Base-by-base conservation (phyloP, 2,113 vertebrate species). In the Panthera uncia region DNA sequence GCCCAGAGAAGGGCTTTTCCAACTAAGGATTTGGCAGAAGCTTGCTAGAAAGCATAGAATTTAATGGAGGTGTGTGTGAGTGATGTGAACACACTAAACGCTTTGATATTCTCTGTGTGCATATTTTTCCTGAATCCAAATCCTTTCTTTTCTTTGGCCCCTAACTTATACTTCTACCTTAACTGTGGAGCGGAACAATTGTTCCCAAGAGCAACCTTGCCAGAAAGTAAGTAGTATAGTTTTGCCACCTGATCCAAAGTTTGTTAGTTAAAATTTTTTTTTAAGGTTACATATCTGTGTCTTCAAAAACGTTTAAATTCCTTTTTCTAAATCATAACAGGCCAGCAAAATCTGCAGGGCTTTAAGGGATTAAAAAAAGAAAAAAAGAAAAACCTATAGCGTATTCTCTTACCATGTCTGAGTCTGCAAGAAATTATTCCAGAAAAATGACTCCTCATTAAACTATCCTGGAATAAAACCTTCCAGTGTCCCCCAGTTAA, bases 391-490 rank as follows among this genome's bases (percentile, higher is more conserved):
- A 9, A 92, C 29, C 13, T 85, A 10, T 93, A 33, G n/a, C 27
- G 89, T 96, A 86, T 86, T 89, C 13, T 96, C 85, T 89, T 89
- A 69, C 36, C 68, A 80, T 50, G 76, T 84, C 68, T 76, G 50
- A 96, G 38, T 92, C 76, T 87, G 81, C 15, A 89, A 86, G 25
- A 86, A 95, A 80, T 94, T 52, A 50, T 92, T 96, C n/a, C 50
- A 71, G 90, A 96, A 81, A 97, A 63, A 79, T 86, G 15, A 89
- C 68, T 89, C 65, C 57, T 90, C 45, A 52, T 68, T 84, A 91
- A 79, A 45, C 45, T 80, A 91, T 27, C 33, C 21, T 41, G 50
- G 38, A 29, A 93, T 94, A 83, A 85, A 71, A 79, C 8, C 15
- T 79, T 79, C 50, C 95, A 68, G 4, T 29, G 31, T 89, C 41